A percentile compares a stretch with the other conserved stretches of the same genome.
Evolutionary conservation across 2,888 invertebrate genomes (phyloP).

Genomic region (Caenorhabditis wallacei): DNA sequence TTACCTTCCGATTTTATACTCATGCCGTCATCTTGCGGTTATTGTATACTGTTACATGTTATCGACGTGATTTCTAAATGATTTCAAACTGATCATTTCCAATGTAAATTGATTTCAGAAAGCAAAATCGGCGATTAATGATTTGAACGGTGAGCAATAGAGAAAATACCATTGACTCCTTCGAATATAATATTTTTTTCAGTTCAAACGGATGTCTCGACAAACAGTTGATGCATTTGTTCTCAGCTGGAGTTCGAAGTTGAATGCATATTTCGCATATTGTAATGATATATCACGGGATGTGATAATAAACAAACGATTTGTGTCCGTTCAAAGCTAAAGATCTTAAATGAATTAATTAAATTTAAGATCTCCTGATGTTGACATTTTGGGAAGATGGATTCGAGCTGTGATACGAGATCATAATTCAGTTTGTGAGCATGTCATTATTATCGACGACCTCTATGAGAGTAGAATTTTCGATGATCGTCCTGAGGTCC

Average conservation of each 20-base stretch:
- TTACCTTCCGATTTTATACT: too few species aligned
- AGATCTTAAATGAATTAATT: neutral
- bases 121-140: too few species aligned
- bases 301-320: neutral
- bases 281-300: slow-evolving; percentile 1
- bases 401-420: neutral
- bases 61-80: too few species aligned
- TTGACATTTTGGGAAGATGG: slow-evolving; percentile 3
- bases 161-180: neutral
- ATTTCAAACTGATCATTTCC: too few species aligned
- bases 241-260: neutral
- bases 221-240: neutral
- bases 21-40: too few species aligned
- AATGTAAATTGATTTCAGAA: too few species aligned
- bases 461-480: neutral
- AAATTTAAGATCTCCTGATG: neutral
- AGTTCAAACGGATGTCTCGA: neutral
- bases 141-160: too few species aligned
- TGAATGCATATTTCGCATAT: neutral
- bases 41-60: too few species aligned
- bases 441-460: neutral
- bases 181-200: neutral
- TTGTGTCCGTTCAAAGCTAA: neutral
- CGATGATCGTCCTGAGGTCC: neutral
- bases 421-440: neutral